Evolutionary conservation across 2,113 vertebrate genomes (phyloP).

Genomic region (Zosterops pallidus): DNA sequence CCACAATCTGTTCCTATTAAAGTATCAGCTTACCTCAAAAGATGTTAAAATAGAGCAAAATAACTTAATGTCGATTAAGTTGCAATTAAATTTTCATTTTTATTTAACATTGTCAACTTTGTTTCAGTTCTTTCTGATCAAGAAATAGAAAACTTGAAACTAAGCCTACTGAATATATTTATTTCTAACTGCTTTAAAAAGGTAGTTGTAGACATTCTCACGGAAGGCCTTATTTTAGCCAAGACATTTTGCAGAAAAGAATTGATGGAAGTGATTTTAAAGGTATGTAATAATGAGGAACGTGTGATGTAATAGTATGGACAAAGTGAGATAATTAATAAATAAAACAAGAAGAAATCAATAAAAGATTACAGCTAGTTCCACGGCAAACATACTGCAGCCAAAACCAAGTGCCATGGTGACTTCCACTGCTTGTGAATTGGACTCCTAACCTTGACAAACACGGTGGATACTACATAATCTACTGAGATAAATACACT

Average conservation of each 20-base stretch:
- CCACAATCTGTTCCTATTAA: neutral
- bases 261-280: neutral
- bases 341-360: neutral
- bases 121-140: neutral
- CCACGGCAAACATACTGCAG: neutral
- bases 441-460: neutral
- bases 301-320: neutral
- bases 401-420: neutral
- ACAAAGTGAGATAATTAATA: neutral
- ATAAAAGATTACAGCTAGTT: neutral
- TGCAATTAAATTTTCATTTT: neutral
- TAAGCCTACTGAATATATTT: neutral
- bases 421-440: neutral
- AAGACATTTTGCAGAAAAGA: neutral
- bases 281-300: neutral
- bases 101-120: neutral
- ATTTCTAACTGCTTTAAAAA: neutral
- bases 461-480: neutral
- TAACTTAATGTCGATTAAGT: neutral
- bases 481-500: neutral
- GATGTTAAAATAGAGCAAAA: neutral
- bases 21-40: neutral
- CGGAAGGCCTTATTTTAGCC: neutral
- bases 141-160: neutral
- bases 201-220: neutral